Evolutionary conservation across 2,888 invertebrate genomes (phyloP).

Genomic region (Drosophila subquinaria): DNA sequence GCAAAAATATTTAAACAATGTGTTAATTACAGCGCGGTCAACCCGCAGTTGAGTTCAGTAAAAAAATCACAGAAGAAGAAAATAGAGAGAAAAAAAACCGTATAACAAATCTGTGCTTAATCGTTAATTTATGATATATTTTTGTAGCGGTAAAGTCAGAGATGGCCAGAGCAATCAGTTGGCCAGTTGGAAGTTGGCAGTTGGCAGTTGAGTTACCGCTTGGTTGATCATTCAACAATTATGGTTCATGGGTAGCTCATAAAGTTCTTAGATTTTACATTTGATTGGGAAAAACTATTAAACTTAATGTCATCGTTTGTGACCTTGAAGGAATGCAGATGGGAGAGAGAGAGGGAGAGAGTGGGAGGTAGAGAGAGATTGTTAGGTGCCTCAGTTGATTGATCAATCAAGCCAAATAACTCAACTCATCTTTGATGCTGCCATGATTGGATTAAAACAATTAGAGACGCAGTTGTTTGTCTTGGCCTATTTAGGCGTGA

Average conservation of each 20-base stretch:
- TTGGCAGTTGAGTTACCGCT: slow-evolving; percentile 50
- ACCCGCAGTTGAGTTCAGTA: slow-evolving; percentile 22
- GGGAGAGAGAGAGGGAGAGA: neutral
- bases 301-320: slow-evolving; percentile 23
- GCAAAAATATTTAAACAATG: slow-evolving; percentile 65
- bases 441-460: slow-evolving; percentile 45
- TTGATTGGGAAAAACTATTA: slow-evolving; percentile 25
- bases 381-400: slow-evolving; percentile 12
- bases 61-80: slow-evolving; percentile 12
- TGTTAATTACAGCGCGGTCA: slow-evolving; percentile 68
- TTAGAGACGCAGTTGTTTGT: slow-evolving; percentile 47
- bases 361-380: neutral
- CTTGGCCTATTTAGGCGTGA: slow-evolving; percentile 63
- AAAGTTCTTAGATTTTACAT: slow-evolving; percentile 51
- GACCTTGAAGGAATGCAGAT: slow-evolving; percentile 21
- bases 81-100: slow-evolving; percentile 43
- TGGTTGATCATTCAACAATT: slow-evolving; percentile 52
- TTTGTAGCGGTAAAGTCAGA: slow-evolving; percentile 66
- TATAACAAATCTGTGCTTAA: slow-evolving; percentile 75
- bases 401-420: slow-evolving; percentile 42
- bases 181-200: slow-evolving; percentile 6
- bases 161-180: slow-evolving; percentile 27
- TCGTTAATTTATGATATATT: slow-evolving; percentile 77
- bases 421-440: slow-evolving; percentile 10
- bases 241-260: slow-evolving; percentile 57